A percentile compares a stretch with the other conserved stretches of the same genome.
Conservation (phyloP, 2,888 invertebrate species). For the Seira ritae region DNA sequence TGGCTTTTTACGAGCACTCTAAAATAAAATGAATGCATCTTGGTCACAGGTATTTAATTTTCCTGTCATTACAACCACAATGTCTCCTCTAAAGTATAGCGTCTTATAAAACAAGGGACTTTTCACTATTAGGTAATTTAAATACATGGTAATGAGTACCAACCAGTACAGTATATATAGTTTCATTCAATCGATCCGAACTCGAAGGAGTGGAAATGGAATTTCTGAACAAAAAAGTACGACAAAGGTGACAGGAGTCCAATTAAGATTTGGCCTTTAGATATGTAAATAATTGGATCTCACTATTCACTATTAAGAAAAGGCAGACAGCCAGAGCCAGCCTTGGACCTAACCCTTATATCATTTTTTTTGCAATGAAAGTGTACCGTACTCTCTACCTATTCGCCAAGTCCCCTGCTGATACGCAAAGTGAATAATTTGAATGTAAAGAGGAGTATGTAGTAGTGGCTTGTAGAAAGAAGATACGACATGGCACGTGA, state of each 20-base stretch:
- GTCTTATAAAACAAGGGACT: not conserved
- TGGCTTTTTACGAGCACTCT: too few relatives aligned
- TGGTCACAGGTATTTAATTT: not conserved
- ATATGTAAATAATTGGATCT: conserved; percentile 29
- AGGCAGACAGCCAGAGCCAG: not conserved
- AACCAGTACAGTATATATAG: not conserved
- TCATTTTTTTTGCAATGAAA: conserved; percentile 6
- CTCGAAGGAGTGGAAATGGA: not conserved
- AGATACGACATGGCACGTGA: not conserved
- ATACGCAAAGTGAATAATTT: conserved; percentile 7
- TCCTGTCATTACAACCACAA: not conserved
- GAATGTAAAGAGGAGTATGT: conserved; percentile 1
- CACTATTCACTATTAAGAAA: not conserved
- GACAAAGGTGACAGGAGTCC: conserved; percentile 26
- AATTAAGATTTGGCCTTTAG: conserved; percentile 49
- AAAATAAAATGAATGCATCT: not conserved
- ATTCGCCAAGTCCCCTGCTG: not conserved
- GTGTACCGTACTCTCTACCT: not conserved
- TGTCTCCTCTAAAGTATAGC: not conserved
- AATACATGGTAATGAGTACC: not conserved
- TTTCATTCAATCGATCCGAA: not conserved
- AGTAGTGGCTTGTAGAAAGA: not conserved
- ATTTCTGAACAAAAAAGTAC: conserved; percentile 3
- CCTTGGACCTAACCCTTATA: not conserved
- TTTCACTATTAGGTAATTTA: too few relatives aligned